Percentiles rank a stretch among this genome's conserved stretches.
phyloP scores from a whole-genome alignment of 2,888 invertebrate species.

The Lordiphosa andalusiaca region DNA sequence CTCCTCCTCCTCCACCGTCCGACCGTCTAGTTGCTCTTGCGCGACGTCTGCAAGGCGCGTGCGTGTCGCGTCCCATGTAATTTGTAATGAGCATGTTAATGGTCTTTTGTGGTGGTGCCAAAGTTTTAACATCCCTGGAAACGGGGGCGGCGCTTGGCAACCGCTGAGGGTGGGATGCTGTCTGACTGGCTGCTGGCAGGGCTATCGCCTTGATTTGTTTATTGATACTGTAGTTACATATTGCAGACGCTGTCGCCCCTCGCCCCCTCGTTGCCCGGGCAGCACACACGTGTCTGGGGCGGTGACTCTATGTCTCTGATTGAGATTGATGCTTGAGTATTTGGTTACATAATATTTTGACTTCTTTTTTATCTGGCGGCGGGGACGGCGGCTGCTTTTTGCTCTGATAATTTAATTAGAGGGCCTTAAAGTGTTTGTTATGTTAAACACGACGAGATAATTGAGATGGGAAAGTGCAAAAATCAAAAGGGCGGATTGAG shows the following conservation, averaged over 20 bases:
- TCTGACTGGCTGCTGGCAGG: conserved; percentile 22
- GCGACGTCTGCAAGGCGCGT: conserved; percentile 40
- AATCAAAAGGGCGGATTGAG: too few relatives aligned
- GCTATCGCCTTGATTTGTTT: conserved; percentile 53
- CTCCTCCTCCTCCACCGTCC: too few relatives aligned
- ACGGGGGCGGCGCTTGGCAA: conserved; percentile 35
- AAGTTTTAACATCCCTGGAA: conserved; percentile 45
- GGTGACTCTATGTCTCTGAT: conserved; percentile 40
- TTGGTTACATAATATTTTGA: conserved; percentile 78
- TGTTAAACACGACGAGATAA: conserved; percentile 10
- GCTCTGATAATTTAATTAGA: conserved; percentile 57
- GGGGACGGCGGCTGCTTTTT: conserved; percentile 14
- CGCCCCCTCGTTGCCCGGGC: conserved; percentile 39
- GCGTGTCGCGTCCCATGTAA: conserved; percentile 59
- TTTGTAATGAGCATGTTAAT: conserved; percentile 65
- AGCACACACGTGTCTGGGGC: conserved; percentile 51
- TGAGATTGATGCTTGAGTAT: conserved; percentile 52
- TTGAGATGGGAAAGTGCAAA: neutral
- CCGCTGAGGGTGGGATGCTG: conserved; percentile 55
- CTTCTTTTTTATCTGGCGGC: conserved; percentile 53
- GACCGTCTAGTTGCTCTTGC: conserved; percentile 12
- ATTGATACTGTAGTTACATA: conserved; percentile 48
- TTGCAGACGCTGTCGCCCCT: conserved; percentile 39
- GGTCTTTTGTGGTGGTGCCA: conserved; percentile 30
- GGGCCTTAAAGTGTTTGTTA: conserved; percentile 36